Conservation (phyloP, 2,797 vertebrate species). For the Coranthus polyacanthus region DNA sequence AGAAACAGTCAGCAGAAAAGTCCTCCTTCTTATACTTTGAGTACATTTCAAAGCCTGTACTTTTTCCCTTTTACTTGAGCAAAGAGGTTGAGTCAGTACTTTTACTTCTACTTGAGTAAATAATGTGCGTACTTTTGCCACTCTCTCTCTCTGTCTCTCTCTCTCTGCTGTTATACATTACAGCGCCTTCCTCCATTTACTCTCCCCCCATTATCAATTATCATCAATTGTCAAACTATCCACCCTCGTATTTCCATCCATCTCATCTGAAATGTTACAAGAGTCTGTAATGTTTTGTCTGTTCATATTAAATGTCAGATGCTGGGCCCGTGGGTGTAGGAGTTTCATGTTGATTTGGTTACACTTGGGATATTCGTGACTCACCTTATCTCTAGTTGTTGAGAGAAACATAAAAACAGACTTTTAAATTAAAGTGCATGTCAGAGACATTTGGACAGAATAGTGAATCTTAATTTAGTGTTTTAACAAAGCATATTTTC, state of each 20-base stretch:
- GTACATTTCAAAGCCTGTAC: too few species aligned
- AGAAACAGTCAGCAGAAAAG: too few species aligned
- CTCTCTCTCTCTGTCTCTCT: too few species aligned
- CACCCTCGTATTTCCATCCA: constrained; percentile 44
- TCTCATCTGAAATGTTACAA: constrained; percentile 37
- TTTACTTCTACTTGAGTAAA: too few species aligned
- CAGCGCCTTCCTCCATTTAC: constrained; percentile 43
- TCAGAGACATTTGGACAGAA: constrained; percentile 14
- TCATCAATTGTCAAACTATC: constrained; percentile 36
- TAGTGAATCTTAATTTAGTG: constrained; percentile 13
- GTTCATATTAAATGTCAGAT: constrained; percentile 40
- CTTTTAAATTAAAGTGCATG: constrained; percentile 30
- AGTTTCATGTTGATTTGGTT: constrained; percentile 59
- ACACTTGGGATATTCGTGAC: constrained; percentile 51
- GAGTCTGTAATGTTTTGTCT: constrained; percentile 52
- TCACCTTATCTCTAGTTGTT: constrained; percentile 48
- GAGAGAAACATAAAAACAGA: constrained; percentile 32
- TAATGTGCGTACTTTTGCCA: too few species aligned
- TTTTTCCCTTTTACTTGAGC: too few species aligned
- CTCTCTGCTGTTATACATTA: constrained; percentile 49
- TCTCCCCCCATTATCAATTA: constrained; percentile 34
- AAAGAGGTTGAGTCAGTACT: too few species aligned
- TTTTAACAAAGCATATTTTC: constrained; percentile 60
- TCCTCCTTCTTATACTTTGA: too few species aligned
- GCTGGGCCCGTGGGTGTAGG: constrained; percentile 36